Evolutionary conservation across 2,113 vertebrate genomes (phyloP).

Genomic region (Propithecus coquereli): DNA sequence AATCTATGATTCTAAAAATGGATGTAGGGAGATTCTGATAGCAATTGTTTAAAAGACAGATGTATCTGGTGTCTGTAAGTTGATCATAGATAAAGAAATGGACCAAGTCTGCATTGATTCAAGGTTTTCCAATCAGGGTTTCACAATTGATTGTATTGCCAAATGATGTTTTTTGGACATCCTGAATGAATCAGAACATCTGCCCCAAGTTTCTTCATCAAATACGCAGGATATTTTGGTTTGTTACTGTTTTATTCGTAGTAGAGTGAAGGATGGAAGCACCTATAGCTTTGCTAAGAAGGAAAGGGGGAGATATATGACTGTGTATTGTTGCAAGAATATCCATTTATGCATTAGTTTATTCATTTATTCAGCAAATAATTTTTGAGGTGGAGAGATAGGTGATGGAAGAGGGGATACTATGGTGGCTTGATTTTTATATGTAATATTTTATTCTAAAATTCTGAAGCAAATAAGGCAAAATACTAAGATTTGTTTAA

Average conservation of each 20-base stretch:
- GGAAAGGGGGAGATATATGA: background rate
- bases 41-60: background rate
- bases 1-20: constrained; percentile 53
- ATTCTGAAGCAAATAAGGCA: background rate
- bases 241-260: background rate
- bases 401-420: background rate
- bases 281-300: background rate
- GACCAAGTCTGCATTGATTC: background rate
- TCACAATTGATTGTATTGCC: background rate
- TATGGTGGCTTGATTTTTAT: background rate
- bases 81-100: background rate
- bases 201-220: background rate
- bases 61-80: background rate
- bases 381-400: background rate
- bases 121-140: background rate
- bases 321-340: background rate
- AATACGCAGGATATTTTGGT: background rate
- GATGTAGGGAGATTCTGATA: background rate
- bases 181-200: background rate
- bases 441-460: background rate
- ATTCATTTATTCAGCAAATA: background rate
- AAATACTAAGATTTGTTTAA: constrained; percentile 3
- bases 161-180: background rate
- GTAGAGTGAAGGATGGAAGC: background rate
- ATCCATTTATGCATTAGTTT: background rate